Percentiles rank a stretch among this genome's conserved stretches.
Conservation (phyloP, 2,888 invertebrate genomes). For the Himalopsyche anomala region DNA sequence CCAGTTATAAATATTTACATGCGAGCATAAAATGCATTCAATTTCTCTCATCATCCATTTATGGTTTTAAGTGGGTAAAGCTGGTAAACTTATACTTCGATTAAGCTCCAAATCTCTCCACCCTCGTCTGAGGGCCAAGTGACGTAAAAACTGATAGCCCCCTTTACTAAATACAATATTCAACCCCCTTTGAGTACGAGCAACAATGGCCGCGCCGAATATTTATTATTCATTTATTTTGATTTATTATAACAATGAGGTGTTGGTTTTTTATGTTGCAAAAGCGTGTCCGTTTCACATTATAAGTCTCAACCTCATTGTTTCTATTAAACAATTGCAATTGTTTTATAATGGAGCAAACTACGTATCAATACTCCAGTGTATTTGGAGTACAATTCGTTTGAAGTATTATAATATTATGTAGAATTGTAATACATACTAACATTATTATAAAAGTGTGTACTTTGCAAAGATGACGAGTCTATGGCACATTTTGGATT, state of each 20-base stretch:
- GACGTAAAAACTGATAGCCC: slow-evolving; percentile 17
- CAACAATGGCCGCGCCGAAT: slow-evolving; percentile 37
- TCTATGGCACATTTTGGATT: too few relatives aligned
- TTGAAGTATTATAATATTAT: too few relatives aligned
- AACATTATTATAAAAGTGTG: too few relatives aligned
- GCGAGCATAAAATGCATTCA: neutral
- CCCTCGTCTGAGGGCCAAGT: slow-evolving; percentile 29
- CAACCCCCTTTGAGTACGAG: slow-evolving; percentile 26
- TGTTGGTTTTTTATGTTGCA: slow-evolving; percentile 45
- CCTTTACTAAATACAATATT: slow-evolving; percentile 35
- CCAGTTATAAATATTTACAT: too few relatives aligned
- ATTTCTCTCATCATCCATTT: neutral
- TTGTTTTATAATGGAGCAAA: too few relatives aligned
- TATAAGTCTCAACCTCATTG: slow-evolving; percentile 36
- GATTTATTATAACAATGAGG: slow-evolving; percentile 58
- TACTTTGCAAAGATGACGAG: too few relatives aligned
- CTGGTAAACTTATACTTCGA: slow-evolving; percentile 17
- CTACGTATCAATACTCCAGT: too few relatives aligned
- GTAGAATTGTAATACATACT: too few relatives aligned
- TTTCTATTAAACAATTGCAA: slow-evolving; percentile 34
- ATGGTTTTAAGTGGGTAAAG: neutral
- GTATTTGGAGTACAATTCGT: too few relatives aligned
- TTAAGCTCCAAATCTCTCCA: slow-evolving; percentile 32
- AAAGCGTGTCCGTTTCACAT: slow-evolving; percentile 46
- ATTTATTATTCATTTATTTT: slow-evolving; percentile 62